phyloP scores from a whole-genome alignment of 2,888 invertebrate species.

The Trachelus iudaicus region DNA sequence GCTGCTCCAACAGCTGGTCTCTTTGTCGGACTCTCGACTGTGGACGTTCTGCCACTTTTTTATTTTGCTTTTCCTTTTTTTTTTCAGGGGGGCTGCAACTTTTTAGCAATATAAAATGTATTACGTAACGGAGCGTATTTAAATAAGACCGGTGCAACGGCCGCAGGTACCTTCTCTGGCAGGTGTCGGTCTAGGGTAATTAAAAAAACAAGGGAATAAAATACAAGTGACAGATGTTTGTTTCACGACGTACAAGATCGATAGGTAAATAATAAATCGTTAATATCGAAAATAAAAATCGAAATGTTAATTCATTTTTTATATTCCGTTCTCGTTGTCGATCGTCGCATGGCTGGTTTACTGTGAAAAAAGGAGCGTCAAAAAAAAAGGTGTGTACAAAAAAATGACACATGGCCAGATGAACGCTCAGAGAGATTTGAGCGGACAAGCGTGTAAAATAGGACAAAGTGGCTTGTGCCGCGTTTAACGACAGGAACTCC shows the following conservation, averaged over 20 bases:
- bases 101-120: not conserved
- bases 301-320: not conserved
- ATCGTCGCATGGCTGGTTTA: not conserved
- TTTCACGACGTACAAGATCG: not conserved
- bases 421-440: not conserved
- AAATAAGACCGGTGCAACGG: not conserved
- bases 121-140: not conserved
- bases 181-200: not conserved
- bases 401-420: not conserved
- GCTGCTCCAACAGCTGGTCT: no score
- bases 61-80: not conserved
- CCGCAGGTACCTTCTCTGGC: not conserved
- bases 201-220: not conserved
- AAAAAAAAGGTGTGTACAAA: not conserved
- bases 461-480: conserved; percentile 38
- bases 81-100: not conserved
- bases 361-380: not conserved
- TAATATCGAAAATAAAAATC: not conserved
- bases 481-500: conserved; percentile 40
- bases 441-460: not conserved
- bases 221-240: not conserved
- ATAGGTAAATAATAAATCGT: not conserved
- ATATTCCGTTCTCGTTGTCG: not conserved
- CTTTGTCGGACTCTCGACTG: no score
- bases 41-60: not conserved